phyloP scores from a whole-genome alignment of 2,113 vertebrate species.

The Hippocampus zosterae region DNA sequence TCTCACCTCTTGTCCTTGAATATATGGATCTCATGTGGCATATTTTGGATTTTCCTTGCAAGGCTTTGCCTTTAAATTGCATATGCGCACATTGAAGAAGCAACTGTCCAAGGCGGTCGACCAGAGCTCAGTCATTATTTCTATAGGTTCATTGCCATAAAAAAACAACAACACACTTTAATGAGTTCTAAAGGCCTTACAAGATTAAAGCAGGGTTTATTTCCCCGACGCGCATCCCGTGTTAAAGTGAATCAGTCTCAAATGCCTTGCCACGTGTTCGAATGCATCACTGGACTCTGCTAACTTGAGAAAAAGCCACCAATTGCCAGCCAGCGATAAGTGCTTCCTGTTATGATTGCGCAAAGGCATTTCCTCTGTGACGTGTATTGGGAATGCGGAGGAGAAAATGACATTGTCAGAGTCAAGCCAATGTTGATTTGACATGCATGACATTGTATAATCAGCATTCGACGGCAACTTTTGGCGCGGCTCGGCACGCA shows the following conservation, averaged over 20 bases:
- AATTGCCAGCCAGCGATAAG: neutral
- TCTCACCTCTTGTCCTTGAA: neutral
- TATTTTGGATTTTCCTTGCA: neutral
- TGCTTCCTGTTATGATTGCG: conserved; percentile 1
- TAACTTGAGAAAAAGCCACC: neutral
- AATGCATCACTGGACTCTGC: neutral
- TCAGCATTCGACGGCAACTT: neutral
- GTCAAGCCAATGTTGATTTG: neutral
- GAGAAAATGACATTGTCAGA: neutral
- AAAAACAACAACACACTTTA: neutral
- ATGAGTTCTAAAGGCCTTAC: neutral
- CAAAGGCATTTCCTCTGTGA: conserved; percentile 8
- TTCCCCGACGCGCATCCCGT: neutral
- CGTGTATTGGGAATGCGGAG: neutral
- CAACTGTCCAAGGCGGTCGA: neutral
- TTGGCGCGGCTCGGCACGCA: conserved; percentile 6
- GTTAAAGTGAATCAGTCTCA: neutral
- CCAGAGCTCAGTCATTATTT: neutral
- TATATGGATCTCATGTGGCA: neutral
- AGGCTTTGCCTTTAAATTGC: neutral
- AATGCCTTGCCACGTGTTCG: neutral
- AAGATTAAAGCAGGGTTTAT: neutral
- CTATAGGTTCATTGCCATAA: neutral
- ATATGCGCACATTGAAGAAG: neutral
- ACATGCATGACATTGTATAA: neutral